Percentiles rank a stretch among this genome's conserved stretches.
These are phyloP conservation scores for Pavo muticus DNA, from an alignment of 2,113 vertebrate species.

Conservation along the genomic window DNA sequence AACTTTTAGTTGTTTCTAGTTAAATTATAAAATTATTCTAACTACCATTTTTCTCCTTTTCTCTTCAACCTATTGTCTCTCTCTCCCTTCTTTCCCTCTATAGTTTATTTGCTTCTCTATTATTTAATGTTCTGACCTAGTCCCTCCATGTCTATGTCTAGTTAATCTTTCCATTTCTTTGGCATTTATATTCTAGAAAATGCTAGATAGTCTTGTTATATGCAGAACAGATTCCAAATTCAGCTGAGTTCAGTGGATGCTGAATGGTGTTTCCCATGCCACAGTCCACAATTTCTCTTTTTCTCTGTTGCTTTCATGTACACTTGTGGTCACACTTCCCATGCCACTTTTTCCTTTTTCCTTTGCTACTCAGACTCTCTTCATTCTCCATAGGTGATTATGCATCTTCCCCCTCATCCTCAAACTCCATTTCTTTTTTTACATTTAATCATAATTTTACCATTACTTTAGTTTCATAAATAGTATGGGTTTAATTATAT, in stretches of 20 bases:
- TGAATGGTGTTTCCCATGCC: neutral
- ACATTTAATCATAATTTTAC: neutral
- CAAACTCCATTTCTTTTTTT: neutral
- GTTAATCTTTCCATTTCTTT: neutral
- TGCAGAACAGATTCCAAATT: neutral
- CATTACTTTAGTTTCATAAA: neutral
- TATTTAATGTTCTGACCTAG: neutral
- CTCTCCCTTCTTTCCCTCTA: neutral
- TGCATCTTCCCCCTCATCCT: neutral
- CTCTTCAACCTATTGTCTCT: neutral
- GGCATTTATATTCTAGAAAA: neutral
- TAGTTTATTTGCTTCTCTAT: neutral
- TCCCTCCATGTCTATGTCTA: neutral
- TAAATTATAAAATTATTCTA: neutral
- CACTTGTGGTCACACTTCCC: neutral
- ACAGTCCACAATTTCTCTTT: rapidly evolving
- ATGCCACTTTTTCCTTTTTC: neutral
- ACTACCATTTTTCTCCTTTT: neutral
- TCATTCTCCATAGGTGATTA: neutral
- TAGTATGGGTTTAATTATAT: neutral
- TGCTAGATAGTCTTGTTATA: neutral
- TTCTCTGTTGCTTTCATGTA: neutral
- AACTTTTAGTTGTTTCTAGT: neutral
- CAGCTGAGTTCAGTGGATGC: neutral
- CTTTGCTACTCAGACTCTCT: neutral